Evolutionary conservation across 2,888 invertebrate genomes (phyloP), one percentile per base, ranked within the genome.

Genomic region (Parnassius smintheus): DNA sequence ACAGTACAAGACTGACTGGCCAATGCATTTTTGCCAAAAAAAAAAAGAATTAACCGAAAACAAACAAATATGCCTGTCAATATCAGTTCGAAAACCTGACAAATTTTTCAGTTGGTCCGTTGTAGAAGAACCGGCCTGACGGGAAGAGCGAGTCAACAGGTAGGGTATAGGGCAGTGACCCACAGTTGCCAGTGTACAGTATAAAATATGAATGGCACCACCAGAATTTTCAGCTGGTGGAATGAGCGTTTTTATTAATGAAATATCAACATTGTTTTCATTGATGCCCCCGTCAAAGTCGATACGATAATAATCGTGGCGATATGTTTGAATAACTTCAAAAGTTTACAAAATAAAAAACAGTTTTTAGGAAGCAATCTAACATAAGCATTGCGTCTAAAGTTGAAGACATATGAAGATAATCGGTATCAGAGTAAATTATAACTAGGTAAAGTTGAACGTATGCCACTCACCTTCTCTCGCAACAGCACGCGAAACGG

Each of bases 161-260:
- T 88, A 88, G 83, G 81, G 80, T 70, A 81, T 78, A 82, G 90
- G 90, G 88, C 91, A 91, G 82, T 90, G 91, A 91, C 91, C 91
- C 83, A 88, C 81, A 82, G 80, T 74, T 78, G 77, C 70, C 80
- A 75, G 71, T 76, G 82, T 82, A 81, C 77, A 70, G 74, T 75
- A 85, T 88, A 85, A 88, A 89, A 73, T 75, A 85, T 88, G 85
- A 88, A 89, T 89, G 88, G 78, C 78, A 82, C 71, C 70, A 70
- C 70, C 68, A 63, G 68, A 72, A 65, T 73, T 72, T 80, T 78
- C 80, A 81, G 80, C 83, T 81, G 76, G 72, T 48, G 51, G 62
- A 65, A 67, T 63, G 51, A 64, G 62, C 67, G 70, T 68, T 69
- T 8, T 49, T 70, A 70, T 75, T 77, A 78, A 77, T 75, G 70